Conservation (phyloP, 2,113 vertebrate species). For the Apus apus region DNA sequence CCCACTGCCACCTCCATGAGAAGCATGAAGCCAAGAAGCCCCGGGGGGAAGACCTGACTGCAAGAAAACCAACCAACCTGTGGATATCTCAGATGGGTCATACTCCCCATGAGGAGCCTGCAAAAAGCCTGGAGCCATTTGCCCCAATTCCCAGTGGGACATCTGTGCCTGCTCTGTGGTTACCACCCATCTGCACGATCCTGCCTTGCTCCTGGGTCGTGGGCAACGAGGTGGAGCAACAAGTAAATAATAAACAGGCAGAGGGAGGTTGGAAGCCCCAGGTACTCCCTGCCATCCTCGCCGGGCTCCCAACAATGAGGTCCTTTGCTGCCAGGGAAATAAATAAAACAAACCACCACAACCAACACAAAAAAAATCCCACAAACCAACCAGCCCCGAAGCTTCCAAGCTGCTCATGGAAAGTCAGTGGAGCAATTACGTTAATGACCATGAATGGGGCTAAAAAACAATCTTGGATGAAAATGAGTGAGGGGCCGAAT, state of each 20-base stretch:
- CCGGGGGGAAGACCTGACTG: neutral
- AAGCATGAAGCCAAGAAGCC: too few species aligned
- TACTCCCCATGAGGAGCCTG: neutral
- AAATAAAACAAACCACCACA: neutral
- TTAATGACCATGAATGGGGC: slow-evolving; percentile 39
- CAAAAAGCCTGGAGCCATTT: neutral
- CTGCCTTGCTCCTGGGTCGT: neutral
- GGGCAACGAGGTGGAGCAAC: neutral
- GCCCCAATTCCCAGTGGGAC: rapidly evolving
- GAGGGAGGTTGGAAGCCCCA: neutral
- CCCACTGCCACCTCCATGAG: neutral
- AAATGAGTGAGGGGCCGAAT: slow-evolving; percentile 58
- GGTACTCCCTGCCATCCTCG: neutral
- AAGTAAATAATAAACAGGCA: neutral
- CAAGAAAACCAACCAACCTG: neutral
- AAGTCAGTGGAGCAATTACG: slow-evolving; percentile 62
- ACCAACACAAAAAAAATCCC: neutral
- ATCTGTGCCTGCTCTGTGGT: neutral
- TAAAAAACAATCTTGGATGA: slow-evolving; percentile 47
- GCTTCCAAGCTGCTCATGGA: slow-evolving; percentile 35
- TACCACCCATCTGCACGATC: neutral
- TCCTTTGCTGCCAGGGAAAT: slow-evolving; percentile 44
- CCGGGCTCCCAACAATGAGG: neutral
- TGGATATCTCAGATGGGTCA: neutral
- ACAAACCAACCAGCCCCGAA: neutral